Percentiles rank a stretch among this genome's conserved stretches.
Evolutionary conservation across 2,888 invertebrate genomes (phyloP).

Genomic region (Punctoribates punctum): DNA sequence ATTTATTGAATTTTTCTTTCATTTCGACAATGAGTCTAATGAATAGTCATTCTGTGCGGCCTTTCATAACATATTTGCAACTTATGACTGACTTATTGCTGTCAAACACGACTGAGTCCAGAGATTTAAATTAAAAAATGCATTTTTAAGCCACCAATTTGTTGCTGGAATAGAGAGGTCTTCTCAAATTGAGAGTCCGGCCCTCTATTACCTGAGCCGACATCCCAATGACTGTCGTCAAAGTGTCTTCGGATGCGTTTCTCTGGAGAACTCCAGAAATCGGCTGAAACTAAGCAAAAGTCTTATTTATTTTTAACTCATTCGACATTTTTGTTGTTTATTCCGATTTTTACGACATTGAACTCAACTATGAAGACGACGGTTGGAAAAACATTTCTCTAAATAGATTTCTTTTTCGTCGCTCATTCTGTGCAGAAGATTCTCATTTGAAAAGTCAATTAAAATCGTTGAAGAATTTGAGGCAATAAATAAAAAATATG

Average conservation of each 20-base stretch:
- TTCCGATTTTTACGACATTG: neutral
- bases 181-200: too few relatives aligned
- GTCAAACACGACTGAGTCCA: neutral
- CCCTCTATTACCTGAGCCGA: too few relatives aligned
- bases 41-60: slow-evolving; percentile 4
- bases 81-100: neutral
- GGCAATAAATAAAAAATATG: neutral
- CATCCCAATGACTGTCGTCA: too few relatives aligned
- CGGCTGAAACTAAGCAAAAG: neutral
- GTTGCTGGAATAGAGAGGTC: neutral
- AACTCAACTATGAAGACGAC: neutral
- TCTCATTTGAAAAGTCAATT: neutral
- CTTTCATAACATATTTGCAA: neutral
- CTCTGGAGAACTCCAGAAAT: too few relatives aligned
- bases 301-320: neutral
- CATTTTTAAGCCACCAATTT: neutral
- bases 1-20: slow-evolving; percentile 3
- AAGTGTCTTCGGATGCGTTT: too few relatives aligned
- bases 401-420: too few relatives aligned
- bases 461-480: neutral
- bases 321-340: neutral
- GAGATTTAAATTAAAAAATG: neutral
- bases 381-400: too few relatives aligned
- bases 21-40: slow-evolving; percentile 18
- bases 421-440: neutral